Conservation (phyloP, 1,140 invertebrate species). For the Aphelenchoides fujianensis region DNA sequence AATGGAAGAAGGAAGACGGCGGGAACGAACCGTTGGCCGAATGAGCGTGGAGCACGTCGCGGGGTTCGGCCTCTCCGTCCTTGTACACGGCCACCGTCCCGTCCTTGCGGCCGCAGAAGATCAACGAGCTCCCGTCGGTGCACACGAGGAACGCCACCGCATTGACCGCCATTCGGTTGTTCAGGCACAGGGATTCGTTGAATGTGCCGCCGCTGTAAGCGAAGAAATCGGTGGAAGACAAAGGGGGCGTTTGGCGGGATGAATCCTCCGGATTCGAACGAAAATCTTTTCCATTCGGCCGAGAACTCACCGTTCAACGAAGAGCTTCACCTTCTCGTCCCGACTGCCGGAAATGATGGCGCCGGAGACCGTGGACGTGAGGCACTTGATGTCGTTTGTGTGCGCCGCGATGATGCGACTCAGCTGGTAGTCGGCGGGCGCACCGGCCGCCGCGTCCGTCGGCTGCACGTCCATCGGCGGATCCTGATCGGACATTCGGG, state of each 20-base stretch:
- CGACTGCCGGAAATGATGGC: no score
- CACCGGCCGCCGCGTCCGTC: no score
- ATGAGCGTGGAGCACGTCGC: background rate
- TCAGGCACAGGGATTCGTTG: background rate
- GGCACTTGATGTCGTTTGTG: no score
- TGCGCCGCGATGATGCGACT: constrained; percentile 22
- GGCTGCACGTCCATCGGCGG: no score
- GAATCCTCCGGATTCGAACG: background rate
- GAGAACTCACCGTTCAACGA: no score
- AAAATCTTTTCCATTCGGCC: constrained; percentile 24
- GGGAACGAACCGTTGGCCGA: background rate
- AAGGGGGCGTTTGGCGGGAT: background rate
- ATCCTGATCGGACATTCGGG: no score
- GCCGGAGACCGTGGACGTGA: no score
- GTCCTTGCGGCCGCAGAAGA: constrained; percentile 14
- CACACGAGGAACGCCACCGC: background rate
- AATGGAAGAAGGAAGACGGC: background rate
- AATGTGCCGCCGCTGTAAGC: background rate
- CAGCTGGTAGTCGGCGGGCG: background rate
- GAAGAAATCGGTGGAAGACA: background rate
- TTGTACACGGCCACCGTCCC: background rate
- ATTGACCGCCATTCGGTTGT: constrained; percentile 8
- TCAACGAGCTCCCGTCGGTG: background rate
- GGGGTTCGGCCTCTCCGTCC: background rate
- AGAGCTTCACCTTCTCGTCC: no score